Evolutionary conservation across 2,888 invertebrate species (phyloP).

Genomic region (Bibio marci): DNA sequence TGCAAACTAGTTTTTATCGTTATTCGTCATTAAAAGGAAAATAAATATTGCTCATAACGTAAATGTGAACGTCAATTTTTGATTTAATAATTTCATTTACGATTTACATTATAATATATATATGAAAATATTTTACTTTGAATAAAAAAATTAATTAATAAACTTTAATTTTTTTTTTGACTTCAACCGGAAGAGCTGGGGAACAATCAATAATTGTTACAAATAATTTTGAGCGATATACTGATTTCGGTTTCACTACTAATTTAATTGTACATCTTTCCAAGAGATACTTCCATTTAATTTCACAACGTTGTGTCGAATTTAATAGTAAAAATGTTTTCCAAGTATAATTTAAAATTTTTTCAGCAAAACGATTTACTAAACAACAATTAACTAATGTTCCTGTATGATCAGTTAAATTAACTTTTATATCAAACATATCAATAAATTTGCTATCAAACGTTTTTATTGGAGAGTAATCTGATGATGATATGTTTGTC

Average conservation of each 20-base stretch:
- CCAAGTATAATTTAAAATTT: constrained; percentile 35
- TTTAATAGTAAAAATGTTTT: constrained; percentile 35
- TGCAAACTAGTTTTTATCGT: too few species aligned
- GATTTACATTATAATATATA: too few species aligned
- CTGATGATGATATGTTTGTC: background rate
- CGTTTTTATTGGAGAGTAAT: too few species aligned
- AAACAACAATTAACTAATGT: constrained; percentile 39
- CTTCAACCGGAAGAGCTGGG: too few species aligned
- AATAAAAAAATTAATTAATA: too few species aligned
- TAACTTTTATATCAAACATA: constrained; percentile 41
- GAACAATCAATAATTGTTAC: too few species aligned
- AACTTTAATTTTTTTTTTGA: too few species aligned
- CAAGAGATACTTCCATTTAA: constrained; percentile 47
- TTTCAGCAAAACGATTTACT: constrained; percentile 38
- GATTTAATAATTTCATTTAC: too few species aligned
- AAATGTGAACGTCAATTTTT: too few species aligned
- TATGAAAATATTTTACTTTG: too few species aligned
- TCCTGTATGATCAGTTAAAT: constrained; percentile 52
- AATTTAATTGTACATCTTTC: constrained; percentile 42
- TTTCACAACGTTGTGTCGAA: constrained; percentile 31
- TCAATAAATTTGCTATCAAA: constrained; percentile 8
- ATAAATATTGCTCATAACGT: too few species aligned
- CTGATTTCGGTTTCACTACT: constrained; percentile 17
- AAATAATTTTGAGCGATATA: constrained; percentile 7
- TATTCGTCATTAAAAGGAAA: too few species aligned